Evolutionary conservation across 1,140 invertebrate genomes (phyloP), one percentile per base, ranked within the genome.

Genomic region (Cherax quadricarinatus): DNA sequence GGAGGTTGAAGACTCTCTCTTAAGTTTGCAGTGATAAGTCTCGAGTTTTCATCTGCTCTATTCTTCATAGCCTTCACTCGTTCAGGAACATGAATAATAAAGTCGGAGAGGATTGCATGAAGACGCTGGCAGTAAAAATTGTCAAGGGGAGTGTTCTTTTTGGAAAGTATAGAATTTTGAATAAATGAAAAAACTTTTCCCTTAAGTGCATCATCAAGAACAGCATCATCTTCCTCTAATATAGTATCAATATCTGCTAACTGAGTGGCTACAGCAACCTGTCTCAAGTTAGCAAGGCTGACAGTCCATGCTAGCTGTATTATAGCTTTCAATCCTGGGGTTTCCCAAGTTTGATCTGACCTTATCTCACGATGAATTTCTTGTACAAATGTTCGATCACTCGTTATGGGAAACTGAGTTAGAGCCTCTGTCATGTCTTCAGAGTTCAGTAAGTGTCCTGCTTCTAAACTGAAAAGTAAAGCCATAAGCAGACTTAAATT

Each of bases 61-160:
- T 97, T 97, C 78, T 97, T 95, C 79, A 98, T 95, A 94, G 98
- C 98, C 95, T 97, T 98, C 0, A 97, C 96, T 95, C 99, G 99
- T 60, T 98, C 95, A 62, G 98, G 98, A 98, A 99, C 98, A 62
- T 98, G 96, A 81, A 98, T 96, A 86, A 99, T 98, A 94, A 99
- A 99, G 95, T 99, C 98, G 0, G 98, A 98, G 79, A 99, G 96
- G 2, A 99, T 94, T 16, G 96, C 96, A 95, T 99, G 98, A 62
- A 99, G 96, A 84, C 98, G 96, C 75, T 97, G 96, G 93, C 98
- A 95, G 94, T 98, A 98, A 95, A 98, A 98, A 94, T 96, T 96
- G 95, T 96, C 94, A 41, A 95, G 94, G 51, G 90, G 88, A 90
- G 94, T 75, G 81, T 91, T 92, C 24, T 84, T 84, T 53, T 91